These are phyloP conservation scores for cattle (Bos taurus) DNA, from an alignment of 2,113 vertebrate genomes.

Conservation along the genomic window ARS-UCD2.0 NC_037339.1:5971001-5971500, in stretches of 20 bases:
- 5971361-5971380: background rate
- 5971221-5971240: background rate
- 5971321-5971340: background rate
- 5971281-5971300: background rate
- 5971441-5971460: background rate
- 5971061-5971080: background rate
- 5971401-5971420: background rate
- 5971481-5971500: background rate
- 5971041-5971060: background rate
- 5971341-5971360: background rate
- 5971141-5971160: background rate
- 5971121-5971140: background rate
- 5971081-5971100: fast-evolving
- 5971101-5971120: background rate
- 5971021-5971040: background rate
- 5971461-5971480: background rate
- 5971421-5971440: background rate
- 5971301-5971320: background rate
- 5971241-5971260: background rate
- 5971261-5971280: background rate
- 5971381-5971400: background rate
- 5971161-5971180: background rate
- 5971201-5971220: background rate
- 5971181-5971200: background rate
- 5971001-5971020: background rate